Conservation (phyloP, 2,888 invertebrate genomes). For the Brachyopa scutellaris region DNA sequence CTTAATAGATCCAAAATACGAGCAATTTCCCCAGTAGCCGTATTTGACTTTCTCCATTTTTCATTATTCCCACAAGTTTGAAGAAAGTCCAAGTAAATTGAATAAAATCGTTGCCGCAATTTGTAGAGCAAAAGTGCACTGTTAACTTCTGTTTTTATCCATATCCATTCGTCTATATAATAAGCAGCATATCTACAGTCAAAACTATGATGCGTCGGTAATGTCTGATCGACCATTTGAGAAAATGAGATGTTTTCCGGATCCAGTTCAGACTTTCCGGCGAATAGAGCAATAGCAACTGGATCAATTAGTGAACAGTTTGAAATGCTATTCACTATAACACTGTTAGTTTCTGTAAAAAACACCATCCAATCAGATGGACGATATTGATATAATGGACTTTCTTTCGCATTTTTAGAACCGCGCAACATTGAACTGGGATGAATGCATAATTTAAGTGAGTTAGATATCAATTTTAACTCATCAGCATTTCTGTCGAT, state of each 20-base stretch:
- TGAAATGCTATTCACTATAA: conserved; percentile 85
- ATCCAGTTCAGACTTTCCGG: conserved; percentile 68
- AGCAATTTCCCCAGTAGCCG: conserved; percentile 59
- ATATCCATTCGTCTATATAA: conserved; percentile 88
- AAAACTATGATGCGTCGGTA: no score
- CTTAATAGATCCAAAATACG: conserved; percentile 74
- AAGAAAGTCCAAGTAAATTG: conserved; percentile 74
- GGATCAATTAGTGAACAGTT: conserved; percentile 90
- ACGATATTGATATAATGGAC: conserved; percentile 76
- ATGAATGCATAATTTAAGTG: conserved; percentile 76
- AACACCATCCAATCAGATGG: conserved; percentile 92
- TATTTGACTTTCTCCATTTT: conserved; percentile 73
- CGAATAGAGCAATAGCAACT: conserved; percentile 88
- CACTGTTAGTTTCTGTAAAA: conserved; percentile 87
- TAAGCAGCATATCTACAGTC: conserved; percentile 34
- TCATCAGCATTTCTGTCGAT: conserved; percentile 85
- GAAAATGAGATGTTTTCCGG: conserved; percentile 36
- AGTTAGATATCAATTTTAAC: conserved; percentile 85
- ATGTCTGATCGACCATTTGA: not conserved
- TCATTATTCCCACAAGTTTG: conserved; percentile 74
- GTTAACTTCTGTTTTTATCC: conserved; percentile 86
- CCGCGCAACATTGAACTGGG: conserved; percentile 83
- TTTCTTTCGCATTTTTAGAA: conserved; percentile 38
- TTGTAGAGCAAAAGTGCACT: conserved; percentile 86
- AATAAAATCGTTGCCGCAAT: conserved; percentile 87